Evolutionary conservation across 2,888 invertebrate genomes (phyloP).

Genomic region (Calliopum simillimum): DNA sequence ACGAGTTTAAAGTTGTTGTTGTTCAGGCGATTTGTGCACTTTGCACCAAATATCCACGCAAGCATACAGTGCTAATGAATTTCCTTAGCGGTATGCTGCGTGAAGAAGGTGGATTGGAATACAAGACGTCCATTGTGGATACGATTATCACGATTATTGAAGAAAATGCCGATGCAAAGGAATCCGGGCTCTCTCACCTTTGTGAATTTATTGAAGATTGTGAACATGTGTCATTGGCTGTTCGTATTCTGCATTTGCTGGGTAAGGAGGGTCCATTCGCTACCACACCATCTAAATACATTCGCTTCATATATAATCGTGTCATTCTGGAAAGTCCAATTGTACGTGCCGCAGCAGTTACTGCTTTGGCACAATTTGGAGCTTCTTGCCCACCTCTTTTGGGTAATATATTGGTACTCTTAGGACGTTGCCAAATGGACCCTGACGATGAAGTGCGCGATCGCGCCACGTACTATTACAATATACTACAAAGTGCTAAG

Average conservation of each 20-base stretch:
- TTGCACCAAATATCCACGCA: conserved; percentile 96
- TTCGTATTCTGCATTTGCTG: conserved; percentile 93
- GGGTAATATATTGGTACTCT: conserved; percentile 84
- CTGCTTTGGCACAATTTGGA: conserved; percentile 97
- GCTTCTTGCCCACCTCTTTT: conserved; percentile 91
- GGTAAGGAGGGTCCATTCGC: conserved; percentile 98
- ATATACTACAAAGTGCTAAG: conserved; percentile 81
- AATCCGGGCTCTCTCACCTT: conserved; percentile 93
- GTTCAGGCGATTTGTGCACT: conserved; percentile 91
- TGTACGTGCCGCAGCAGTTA: conserved; percentile 96
- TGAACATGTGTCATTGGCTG: conserved; percentile 96
- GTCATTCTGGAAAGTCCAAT: conserved; percentile 97
- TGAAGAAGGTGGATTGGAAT: conserved; percentile 97
- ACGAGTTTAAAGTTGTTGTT: conserved; percentile 99
- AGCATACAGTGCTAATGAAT: conserved; percentile 95
- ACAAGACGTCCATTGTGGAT: conserved; percentile 98
- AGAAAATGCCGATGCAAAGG: conserved; percentile 97
- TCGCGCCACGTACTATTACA: conserved; percentile 95
- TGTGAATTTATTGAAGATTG: conserved; percentile 99
- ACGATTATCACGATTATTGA: conserved; percentile 98
- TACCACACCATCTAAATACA: conserved; percentile 88
- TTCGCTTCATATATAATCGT: conserved; percentile 86
- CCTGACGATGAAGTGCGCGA: conserved; percentile 99
- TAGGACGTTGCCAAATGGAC: conserved; percentile 92
- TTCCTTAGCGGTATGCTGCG: conserved; percentile 97